Percentiles rank a stretch among this genome's conserved stretches.
Evolutionary conservation across 2,888 invertebrate genomes (phyloP).

Genomic region (Caenorhabditis drosophilae): DNA sequence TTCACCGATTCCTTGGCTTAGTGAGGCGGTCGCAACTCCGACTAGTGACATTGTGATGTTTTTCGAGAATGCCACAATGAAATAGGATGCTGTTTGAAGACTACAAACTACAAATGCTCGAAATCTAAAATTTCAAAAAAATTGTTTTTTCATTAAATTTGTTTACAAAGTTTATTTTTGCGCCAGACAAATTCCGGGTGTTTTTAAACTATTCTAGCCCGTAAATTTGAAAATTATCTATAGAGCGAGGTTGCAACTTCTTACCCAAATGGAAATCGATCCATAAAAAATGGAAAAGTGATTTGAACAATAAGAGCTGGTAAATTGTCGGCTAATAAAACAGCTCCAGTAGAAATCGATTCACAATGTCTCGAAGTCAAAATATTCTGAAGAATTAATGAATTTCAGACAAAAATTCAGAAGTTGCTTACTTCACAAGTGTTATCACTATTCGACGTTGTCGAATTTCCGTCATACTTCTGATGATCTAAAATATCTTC

Average conservation of each 20-base stretch:
- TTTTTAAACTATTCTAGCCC: neutral
- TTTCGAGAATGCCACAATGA: slow-evolving; percentile 62
- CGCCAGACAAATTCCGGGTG: slow-evolving; percentile 3
- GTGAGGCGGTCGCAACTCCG: slow-evolving; percentile 78
- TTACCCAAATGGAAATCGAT: slow-evolving; percentile 71
- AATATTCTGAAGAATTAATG: slow-evolving; percentile 15
- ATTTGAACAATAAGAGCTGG: slow-evolving; percentile 79
- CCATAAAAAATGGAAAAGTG: slow-evolving; percentile 76
- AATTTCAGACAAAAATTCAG: neutral
- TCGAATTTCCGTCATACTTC: slow-evolving; percentile 10
- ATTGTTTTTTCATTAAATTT: neutral
- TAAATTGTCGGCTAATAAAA: slow-evolving; percentile 81
- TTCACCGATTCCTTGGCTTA: slow-evolving; percentile 82
- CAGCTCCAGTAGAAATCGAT: slow-evolving; percentile 71
- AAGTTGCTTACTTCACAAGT: slow-evolving; percentile 23
- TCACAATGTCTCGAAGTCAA: slow-evolving; percentile 26
- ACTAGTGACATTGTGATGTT: slow-evolving; percentile 47
- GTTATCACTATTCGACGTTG: slow-evolving; percentile 4
- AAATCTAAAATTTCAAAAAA: slow-evolving; percentile 38
- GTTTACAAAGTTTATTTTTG: slow-evolving; percentile 2
- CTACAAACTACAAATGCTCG: slow-evolving; percentile 53
- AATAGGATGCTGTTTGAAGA: slow-evolving; percentile 57
- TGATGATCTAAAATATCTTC: slow-evolving; percentile 76
- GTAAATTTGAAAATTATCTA: too few species aligned
- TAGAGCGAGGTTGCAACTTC: neutral